Evolutionary conservation across 2,113 vertebrate species (phyloP).

Genomic region (Guaruba guarouba): DNA sequence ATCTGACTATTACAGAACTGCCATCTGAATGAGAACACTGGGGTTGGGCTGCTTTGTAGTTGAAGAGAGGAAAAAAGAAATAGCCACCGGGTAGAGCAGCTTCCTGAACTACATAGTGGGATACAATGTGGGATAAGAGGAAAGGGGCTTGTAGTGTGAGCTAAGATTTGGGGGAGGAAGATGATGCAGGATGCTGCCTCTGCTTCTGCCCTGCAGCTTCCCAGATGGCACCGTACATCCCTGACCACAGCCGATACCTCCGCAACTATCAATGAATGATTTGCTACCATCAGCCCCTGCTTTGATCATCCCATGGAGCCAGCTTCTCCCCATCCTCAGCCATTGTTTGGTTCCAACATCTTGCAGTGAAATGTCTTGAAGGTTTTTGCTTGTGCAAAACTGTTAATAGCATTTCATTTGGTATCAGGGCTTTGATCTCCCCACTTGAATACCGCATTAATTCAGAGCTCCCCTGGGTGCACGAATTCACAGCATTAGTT

Average conservation of each 20-base stretch:
- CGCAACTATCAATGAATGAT: background rate
- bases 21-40: background rate
- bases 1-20: background rate
- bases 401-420: slow-evolving; percentile 5
- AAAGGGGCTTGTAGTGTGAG: background rate
- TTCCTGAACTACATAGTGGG: background rate
- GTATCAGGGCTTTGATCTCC: slow-evolving; percentile 43
- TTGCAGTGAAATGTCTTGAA: background rate
- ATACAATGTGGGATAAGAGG: background rate
- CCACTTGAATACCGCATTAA: slow-evolving; percentile 12
- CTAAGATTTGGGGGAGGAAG: background rate
- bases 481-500: slow-evolving; percentile 2
- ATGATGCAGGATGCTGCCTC: background rate
- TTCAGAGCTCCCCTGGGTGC: slow-evolving; percentile 28
- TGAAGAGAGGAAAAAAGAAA: background rate
- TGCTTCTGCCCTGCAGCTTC: background rate
- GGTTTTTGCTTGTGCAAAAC: background rate
- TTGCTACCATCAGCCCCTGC: background rate
- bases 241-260: background rate
- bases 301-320: background rate
- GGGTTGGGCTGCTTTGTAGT: background rate
- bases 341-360: background rate
- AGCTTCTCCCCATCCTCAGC: background rate
- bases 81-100: background rate
- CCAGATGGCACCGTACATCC: background rate